A percentile compares a stretch with the other conserved stretches of the same genome.
Evolutionary conservation across 2,888 invertebrate genomes (phyloP).

Genomic region (Beris chalybata): DNA sequence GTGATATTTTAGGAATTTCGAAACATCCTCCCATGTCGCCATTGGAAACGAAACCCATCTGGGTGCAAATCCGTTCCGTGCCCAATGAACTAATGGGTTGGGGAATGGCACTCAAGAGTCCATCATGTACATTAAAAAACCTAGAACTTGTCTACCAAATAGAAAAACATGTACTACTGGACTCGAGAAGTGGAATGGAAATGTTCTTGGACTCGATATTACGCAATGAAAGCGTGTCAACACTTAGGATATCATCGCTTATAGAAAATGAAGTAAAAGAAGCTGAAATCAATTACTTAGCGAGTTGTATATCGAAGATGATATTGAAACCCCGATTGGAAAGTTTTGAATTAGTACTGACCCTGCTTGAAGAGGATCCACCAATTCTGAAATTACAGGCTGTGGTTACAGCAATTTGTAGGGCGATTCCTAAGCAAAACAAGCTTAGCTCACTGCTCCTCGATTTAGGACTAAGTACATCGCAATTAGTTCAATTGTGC

Average conservation of each 20-base stretch:
- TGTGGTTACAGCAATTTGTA: constrained; percentile 59
- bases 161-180: constrained; percentile 53
- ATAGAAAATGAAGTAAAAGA: constrained; percentile 60
- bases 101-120: constrained; percentile 58
- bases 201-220: constrained; percentile 58
- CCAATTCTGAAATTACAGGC: constrained; percentile 58
- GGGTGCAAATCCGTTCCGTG: constrained; percentile 55
- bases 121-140: constrained; percentile 58
- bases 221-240: constrained; percentile 59
- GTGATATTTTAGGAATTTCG: constrained; percentile 58
- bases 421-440: constrained; percentile 46
- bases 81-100: constrained; percentile 59
- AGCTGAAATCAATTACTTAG: constrained; percentile 58
- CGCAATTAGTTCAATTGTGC: constrained; percentile 60
- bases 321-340: constrained; percentile 58
- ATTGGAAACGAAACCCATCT: constrained; percentile 47
- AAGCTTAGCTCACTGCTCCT: constrained; percentile 59
- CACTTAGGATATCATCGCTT: constrained; percentile 59
- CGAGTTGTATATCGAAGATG: constrained; percentile 57
- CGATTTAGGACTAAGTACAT: constrained; percentile 60
- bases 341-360: constrained; percentile 60
- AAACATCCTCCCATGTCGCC: constrained; percentile 56
- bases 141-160: constrained; percentile 59
- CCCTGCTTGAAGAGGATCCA: constrained; percentile 60
- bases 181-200: constrained; percentile 54